phyloP scores from a whole-genome alignment of 2,888 invertebrate species.

The Ceramica pisi region DNA sequence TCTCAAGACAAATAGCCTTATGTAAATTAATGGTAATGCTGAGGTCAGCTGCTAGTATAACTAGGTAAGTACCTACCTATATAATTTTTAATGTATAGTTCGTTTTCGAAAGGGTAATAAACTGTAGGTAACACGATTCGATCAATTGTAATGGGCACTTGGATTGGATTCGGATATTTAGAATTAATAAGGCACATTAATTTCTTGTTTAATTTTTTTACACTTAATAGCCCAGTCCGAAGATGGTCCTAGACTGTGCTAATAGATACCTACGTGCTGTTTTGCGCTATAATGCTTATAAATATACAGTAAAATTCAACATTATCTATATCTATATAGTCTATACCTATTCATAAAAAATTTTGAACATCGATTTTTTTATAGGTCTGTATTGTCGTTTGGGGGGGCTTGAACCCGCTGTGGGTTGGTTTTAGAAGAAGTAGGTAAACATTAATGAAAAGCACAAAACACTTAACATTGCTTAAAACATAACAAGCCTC shows the following conservation, averaged over 20 bases:
- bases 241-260: background rate
- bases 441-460: too few species aligned
- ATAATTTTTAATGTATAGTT: constrained; percentile 3
- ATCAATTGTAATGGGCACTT: too few species aligned
- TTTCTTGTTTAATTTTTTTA: background rate
- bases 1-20: constrained; percentile 56
- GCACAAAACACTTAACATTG: too few species aligned
- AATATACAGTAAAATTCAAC: too few species aligned
- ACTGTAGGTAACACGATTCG: background rate
- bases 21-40: constrained; percentile 61
- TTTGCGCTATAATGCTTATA: background rate
- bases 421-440: too few species aligned
- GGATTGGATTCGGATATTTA: background rate
- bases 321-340: too few species aligned
- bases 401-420: too few species aligned
- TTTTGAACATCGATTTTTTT: too few species aligned
- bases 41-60: constrained; percentile 44
- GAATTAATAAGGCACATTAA: too few species aligned
- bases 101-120: constrained; percentile 5
- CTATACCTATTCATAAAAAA: too few species aligned
- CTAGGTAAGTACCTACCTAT: background rate
- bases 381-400: too few species aligned
- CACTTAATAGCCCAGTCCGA: background rate
- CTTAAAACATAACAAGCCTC: too few species aligned
- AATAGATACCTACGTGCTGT: background rate